Conservation (phyloP, 1,140 invertebrate species). For the Zaprionus capensis region DNA sequence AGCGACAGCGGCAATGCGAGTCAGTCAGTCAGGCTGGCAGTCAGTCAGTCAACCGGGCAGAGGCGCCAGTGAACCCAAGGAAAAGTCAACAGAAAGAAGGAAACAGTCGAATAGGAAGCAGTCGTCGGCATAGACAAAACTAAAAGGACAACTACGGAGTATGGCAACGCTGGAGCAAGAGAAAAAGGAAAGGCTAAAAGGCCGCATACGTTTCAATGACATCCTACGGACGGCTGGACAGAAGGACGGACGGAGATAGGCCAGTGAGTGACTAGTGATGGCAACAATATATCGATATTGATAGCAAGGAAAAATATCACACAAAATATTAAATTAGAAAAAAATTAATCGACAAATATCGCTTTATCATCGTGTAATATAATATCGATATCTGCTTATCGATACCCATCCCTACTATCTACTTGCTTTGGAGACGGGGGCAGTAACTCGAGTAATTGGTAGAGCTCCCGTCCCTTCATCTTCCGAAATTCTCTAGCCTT, state of each 20-base stretch:
- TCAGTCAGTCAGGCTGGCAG: background rate
- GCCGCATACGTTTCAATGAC: slow-evolving; percentile 66
- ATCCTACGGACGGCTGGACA: slow-evolving; percentile 26
- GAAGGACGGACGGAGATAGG: background rate
- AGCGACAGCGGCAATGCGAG: too few relatives aligned
- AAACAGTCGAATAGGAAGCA: slow-evolving; percentile 53
- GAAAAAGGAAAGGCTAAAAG: slow-evolving; percentile 31
- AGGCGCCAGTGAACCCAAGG: slow-evolving; percentile 56
- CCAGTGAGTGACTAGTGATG: background rate
- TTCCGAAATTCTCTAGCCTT: background rate
- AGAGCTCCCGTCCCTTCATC: slow-evolving; percentile 12
- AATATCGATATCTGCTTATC: background rate
- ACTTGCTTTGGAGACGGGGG: slow-evolving; percentile 42
- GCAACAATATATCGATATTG: background rate
- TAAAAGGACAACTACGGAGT: slow-evolving; percentile 20
- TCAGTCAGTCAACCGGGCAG: slow-evolving; percentile 1
- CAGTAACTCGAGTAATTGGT: slow-evolving; percentile 77
- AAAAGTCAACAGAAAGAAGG: slow-evolving; percentile 68
- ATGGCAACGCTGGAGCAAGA: background rate
- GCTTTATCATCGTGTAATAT: background rate
- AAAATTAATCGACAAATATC: background rate
- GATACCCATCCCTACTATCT: background rate
- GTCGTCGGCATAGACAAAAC: slow-evolving; percentile 38
- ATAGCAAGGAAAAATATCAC: background rate
- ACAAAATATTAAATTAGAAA: background rate